A percentile compares a stretch with the other conserved stretches of the same genome.
These are phyloP conservation scores for Lithosia quadra DNA, from an alignment of 2,888 invertebrate genomes.

Conservation along the genomic window DNA sequence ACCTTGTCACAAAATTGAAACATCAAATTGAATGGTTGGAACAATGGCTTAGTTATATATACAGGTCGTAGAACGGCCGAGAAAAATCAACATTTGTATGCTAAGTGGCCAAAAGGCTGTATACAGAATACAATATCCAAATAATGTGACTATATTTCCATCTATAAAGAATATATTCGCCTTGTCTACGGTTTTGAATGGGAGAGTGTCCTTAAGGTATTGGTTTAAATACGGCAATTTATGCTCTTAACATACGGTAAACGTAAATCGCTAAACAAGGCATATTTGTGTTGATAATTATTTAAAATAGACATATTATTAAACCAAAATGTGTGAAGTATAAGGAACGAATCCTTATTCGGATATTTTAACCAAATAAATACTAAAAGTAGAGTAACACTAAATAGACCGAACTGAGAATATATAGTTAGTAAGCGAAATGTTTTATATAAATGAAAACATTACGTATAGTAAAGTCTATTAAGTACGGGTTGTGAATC, in stretches of 20 bases:
- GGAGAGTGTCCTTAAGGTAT: not conserved
- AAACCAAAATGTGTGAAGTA: no score
- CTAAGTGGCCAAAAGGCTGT: conserved; percentile 56
- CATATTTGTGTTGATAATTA: no score
- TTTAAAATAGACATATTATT: no score
- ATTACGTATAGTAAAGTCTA: no score
- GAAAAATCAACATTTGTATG: conserved; percentile 55
- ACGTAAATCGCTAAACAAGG: not conserved
- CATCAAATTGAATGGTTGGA: conserved; percentile 41
- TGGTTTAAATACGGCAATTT: not conserved
- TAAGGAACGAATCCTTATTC: no score
- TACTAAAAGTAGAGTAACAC: no score
- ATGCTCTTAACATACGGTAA: not conserved
- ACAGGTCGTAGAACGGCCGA: conserved; percentile 34
- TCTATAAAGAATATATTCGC: conserved; percentile 38
- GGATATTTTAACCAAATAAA: no score
- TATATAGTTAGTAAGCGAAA: no score
- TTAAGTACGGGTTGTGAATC: no score
- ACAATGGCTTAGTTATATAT: conserved; percentile 44
- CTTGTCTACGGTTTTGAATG: conserved; percentile 26
- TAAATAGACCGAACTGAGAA: no score
- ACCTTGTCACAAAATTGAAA: conserved; percentile 45
- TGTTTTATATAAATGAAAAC: no score
- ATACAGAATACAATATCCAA: conserved; percentile 57
- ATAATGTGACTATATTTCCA: conserved; percentile 55